A percentile compares a stretch with the other conserved stretches of the same genome.
Evolutionary conservation across 2,888 invertebrate species (phyloP).

Genomic region (Perdita meconis): DNA sequence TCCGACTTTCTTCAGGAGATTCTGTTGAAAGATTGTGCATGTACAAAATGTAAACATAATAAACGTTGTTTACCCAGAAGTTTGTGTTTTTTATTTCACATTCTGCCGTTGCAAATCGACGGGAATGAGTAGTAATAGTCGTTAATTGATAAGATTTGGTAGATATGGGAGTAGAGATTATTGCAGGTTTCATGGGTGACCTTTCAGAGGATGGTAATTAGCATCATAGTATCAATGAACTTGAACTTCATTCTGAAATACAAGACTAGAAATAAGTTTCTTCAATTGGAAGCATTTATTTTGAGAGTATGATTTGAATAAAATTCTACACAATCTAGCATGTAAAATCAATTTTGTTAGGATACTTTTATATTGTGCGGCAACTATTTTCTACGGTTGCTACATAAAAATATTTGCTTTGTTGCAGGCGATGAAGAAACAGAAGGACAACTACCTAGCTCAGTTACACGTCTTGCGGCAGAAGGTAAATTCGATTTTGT

Average conservation of each 20-base stretch:
- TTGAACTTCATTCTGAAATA: not conserved
- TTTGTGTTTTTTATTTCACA: slow-evolving; percentile 70
- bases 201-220: not conserved
- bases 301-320: not conserved
- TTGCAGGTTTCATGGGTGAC: not conserved
- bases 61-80: slow-evolving; percentile 60
- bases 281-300: not conserved
- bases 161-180: not conserved
- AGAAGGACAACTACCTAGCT: slow-evolving; percentile 79
- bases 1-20: slow-evolving; percentile 6
- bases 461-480: slow-evolving; percentile 80
- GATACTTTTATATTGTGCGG: not conserved
- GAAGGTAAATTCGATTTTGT: slow-evolving; percentile 76
- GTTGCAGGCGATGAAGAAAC: slow-evolving; percentile 82
- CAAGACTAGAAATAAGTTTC: not conserved
- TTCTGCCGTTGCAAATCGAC: slow-evolving; percentile 25
- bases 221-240: not conserved
- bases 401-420: slow-evolving; percentile 43
- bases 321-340: too few species aligned
- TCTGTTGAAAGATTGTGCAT: slow-evolving; percentile 52
- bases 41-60: slow-evolving; percentile 64
- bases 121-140: slow-evolving; percentile 1
- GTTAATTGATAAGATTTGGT: slow-evolving; percentile 5
- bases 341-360: too few species aligned
- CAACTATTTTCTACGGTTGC: not conserved